Conservation (phyloP, 2,888 invertebrate genomes). For the Chloroclysta siterata region DNA sequence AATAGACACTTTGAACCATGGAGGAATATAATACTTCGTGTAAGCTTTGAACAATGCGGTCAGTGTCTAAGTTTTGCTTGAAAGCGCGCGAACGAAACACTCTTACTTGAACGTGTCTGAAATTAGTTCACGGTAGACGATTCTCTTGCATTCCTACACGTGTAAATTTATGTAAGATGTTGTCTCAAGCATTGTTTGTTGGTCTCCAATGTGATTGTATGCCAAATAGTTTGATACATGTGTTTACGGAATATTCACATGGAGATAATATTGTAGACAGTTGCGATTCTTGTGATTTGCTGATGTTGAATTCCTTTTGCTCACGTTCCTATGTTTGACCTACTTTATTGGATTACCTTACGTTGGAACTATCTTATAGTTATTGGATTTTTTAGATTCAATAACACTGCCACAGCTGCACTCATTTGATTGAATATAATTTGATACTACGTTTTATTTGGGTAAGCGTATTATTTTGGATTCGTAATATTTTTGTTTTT, state of each 20-base stretch:
- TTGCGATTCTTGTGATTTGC: not conserved
- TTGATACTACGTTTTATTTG: too few species aligned
- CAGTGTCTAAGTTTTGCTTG: not conserved
- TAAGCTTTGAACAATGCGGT: not conserved
- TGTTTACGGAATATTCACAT: slow-evolving; percentile 6
- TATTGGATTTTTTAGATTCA: too few species aligned
- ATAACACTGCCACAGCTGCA: too few species aligned
- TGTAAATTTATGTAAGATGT: too few species aligned
- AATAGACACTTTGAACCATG: too few species aligned
- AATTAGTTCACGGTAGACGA: not conserved
- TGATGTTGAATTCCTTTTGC: not conserved
- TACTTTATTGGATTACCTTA: too few species aligned
- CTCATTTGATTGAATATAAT: too few species aligned
- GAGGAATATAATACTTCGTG: too few species aligned
- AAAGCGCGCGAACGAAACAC: not conserved
- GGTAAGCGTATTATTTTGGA: too few species aligned
- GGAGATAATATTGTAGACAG: not conserved
- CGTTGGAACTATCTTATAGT: too few species aligned
- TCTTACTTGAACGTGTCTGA: not conserved
- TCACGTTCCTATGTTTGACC: too few species aligned
- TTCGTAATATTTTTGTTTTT: too few species aligned
- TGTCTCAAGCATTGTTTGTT: slow-evolving; percentile 7
- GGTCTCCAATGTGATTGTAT: slow-evolving; percentile 10
- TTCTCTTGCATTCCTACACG: not conserved
- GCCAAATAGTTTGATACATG: slow-evolving; percentile 9